Evolutionary conservation across 2,113 vertebrate species (phyloP).

Genomic region (Nannobrachium achirus): DNA sequence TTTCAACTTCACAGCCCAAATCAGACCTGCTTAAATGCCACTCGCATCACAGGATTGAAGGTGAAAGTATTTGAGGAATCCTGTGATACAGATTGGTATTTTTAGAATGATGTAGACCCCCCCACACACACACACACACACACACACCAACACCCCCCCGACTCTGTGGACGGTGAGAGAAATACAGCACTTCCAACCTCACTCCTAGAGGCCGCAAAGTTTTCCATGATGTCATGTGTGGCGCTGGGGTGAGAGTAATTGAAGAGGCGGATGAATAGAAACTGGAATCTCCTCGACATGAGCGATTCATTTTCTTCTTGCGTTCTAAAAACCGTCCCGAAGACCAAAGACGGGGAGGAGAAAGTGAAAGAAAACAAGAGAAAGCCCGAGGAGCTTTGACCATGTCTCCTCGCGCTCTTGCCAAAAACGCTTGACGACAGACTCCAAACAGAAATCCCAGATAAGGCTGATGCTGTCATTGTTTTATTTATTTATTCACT

Average conservation of each 20-base stretch:
- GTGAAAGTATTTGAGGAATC: conserved; percentile 90
- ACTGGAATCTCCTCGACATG: conserved; percentile 67
- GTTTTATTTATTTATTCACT: conserved; percentile 35
- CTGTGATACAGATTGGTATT: conserved; percentile 89
- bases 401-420: conserved; percentile 32
- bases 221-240: conserved; percentile 85
- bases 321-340: conserved; percentile 11
- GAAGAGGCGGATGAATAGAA: conserved; percentile 66
- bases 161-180: conserved; percentile 73
- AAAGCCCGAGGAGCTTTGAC: conserved; percentile 27
- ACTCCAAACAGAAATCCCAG: conserved; percentile 28
- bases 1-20: conserved; percentile 76
- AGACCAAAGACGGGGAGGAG: conserved; percentile 13
- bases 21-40: conserved; percentile 83
- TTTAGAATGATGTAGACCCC: conserved; percentile 89
- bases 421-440: conserved; percentile 39
- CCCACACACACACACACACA: neutral
- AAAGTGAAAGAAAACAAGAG: conserved; percentile 30
- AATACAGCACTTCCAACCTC: conserved; percentile 64
- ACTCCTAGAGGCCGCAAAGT: conserved; percentile 57
- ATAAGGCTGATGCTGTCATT: conserved; percentile 43
- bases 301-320: conserved; percentile 48
- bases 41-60: conserved; percentile 87
- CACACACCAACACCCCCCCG: conserved; percentile 25
- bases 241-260: conserved; percentile 62